A percentile compares a stretch with the other conserved stretches of the same genome.
Conservation (phyloP, 2,888 invertebrate genomes). For the Calameuta idolon region DNA sequence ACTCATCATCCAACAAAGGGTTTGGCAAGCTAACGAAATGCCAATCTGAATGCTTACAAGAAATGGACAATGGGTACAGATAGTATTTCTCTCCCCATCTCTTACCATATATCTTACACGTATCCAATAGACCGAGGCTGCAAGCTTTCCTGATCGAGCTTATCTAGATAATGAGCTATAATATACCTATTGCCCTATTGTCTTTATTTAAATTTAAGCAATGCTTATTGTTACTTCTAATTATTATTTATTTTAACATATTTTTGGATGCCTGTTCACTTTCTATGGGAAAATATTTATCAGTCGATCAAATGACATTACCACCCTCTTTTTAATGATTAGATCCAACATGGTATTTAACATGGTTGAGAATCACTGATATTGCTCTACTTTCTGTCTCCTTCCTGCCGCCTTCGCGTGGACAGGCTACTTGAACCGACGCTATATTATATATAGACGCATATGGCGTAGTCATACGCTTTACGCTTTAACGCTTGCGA, state of each 20-base stretch:
- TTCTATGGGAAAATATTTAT: neutral
- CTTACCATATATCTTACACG: neutral
- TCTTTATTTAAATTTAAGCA: neutral
- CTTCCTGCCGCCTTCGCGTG: conserved; percentile 32
- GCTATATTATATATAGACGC: conserved; percentile 31
- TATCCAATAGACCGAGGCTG: neutral
- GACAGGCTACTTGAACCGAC: conserved; percentile 23
- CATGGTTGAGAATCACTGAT: conserved; percentile 40
- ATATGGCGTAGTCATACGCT: conserved; percentile 6
- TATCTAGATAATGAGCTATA: neutral
- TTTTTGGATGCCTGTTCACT: neutral
- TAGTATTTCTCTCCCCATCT: neutral
- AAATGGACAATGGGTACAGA: neutral
- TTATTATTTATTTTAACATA: neutral
- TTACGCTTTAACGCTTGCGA: neutral
- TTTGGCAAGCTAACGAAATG: neutral
- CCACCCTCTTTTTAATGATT: neutral
- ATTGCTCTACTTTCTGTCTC: conserved; percentile 45
- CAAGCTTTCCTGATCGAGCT: neutral
- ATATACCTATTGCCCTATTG: neutral
- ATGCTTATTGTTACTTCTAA: neutral
- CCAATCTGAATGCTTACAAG: neutral
- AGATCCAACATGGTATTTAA: neutral
- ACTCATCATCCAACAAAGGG: conserved; percentile 32
- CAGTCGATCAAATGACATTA: neutral